Evolutionary conservation across 1,140 invertebrate species (phyloP).

Genomic region (Venturia canescens): DNA sequence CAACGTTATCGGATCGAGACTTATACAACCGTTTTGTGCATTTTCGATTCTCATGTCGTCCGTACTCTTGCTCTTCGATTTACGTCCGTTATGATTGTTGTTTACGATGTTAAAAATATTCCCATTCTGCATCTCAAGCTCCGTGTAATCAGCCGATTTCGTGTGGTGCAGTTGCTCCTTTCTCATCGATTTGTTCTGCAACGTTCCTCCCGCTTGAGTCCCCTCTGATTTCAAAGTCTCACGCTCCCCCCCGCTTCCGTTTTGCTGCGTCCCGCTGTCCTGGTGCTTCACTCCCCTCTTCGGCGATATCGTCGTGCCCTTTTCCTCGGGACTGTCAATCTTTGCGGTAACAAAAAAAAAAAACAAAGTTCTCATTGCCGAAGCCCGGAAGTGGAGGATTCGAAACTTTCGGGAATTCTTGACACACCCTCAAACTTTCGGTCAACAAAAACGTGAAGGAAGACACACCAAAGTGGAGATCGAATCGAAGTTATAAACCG

Average conservation of each 20-base stretch:
- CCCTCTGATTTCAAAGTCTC: conserved; percentile 85
- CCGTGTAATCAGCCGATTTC: conserved; percentile 87
- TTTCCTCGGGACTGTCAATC: conserved; percentile 78
- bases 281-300: conserved; percentile 74
- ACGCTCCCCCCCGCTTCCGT: conserved; percentile 67
- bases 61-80: conserved; percentile 91
- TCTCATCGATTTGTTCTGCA: conserved; percentile 80
- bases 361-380: too few species aligned
- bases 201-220: conserved; percentile 86
- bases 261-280: conserved; percentile 78
- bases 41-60: conserved; percentile 87
- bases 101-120: conserved; percentile 82
- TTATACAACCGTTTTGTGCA: conserved; percentile 78
- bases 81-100: conserved; percentile 81
- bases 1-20: conserved; percentile 89
- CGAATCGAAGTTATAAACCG: too few species aligned
- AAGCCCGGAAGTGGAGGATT: too few species aligned
- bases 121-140: conserved; percentile 82
- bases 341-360: conserved; percentile 51
- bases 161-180: conserved; percentile 83
- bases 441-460: too few species aligned
- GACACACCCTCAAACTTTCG: too few species aligned
- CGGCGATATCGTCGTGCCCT: conserved; percentile 67
- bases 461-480: too few species aligned
- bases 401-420: too few species aligned